phyloP scores from a whole-genome alignment of 1,140 invertebrate genomes.

The Glossosoma conforme region DNA sequence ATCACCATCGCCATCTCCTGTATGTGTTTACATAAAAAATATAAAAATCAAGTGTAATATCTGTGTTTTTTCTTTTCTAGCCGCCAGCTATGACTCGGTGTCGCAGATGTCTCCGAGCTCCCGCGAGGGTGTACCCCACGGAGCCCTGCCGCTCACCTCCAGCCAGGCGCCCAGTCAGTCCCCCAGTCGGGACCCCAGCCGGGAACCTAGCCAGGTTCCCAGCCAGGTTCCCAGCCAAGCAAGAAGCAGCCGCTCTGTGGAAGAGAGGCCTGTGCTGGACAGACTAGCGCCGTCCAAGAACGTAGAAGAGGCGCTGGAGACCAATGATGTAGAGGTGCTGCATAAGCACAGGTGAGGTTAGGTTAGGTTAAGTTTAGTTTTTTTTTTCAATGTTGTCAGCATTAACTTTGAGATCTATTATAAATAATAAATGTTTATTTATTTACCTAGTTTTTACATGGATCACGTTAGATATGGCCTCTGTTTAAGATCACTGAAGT shows the following conservation, averaged over 20 bases:
- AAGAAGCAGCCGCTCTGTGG: slow-evolving; percentile 38
- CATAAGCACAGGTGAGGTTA: slow-evolving; percentile 46
- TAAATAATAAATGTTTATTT: no score
- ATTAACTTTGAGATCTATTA: no score
- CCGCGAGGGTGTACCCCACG: slow-evolving; percentile 27
- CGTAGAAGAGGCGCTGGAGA: slow-evolving; percentile 41
- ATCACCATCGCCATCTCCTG: no score
- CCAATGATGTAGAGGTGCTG: slow-evolving; percentile 43
- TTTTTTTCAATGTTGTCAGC: no score
- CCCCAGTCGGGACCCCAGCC: slow-evolving; percentile 43
- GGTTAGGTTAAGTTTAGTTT: no score
- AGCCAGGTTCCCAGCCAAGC: slow-evolving; percentile 37
- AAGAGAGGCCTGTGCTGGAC: slow-evolving; percentile 31
- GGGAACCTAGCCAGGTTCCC: slow-evolving; percentile 42
- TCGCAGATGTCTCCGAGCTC: slow-evolving; percentile 56
- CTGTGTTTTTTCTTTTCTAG: no score
- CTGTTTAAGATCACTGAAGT: no score
- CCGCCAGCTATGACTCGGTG: no score
- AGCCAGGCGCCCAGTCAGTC: slow-evolving; percentile 40
- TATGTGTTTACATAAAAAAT: no score
- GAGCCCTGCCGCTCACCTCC: slow-evolving; percentile 25
- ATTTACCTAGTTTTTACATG: no score
- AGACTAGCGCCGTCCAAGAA: slow-evolving; percentile 40
- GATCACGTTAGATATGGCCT: no score
- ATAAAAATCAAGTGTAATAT: no score